Conservation (phyloP, 2,888 invertebrate genomes). For the Nymphalis c-album region DNA sequence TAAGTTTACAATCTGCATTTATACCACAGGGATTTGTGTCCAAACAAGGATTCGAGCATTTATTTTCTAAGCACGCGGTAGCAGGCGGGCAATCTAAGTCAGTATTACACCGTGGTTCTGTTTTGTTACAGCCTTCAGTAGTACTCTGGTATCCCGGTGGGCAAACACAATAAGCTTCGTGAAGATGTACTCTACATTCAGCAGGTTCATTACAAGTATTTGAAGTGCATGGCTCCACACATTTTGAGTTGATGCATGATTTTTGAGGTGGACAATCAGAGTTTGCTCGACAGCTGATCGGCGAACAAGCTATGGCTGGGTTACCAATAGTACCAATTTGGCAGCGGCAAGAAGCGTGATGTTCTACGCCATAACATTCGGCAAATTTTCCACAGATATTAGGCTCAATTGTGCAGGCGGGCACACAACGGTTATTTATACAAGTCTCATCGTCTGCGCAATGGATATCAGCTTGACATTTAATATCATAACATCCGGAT, state of each 20-base stretch:
- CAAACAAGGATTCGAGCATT: constrained; percentile 92
- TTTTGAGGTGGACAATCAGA: constrained; percentile 90
- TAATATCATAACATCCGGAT: constrained; percentile 88
- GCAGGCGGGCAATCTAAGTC: constrained; percentile 92
- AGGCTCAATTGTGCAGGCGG: constrained; percentile 87
- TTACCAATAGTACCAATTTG: constrained; percentile 90
- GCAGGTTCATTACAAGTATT: constrained; percentile 87
- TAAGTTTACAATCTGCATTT: constrained; percentile 88
- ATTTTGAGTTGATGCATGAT: constrained; percentile 91
- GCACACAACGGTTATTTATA: constrained; percentile 89
- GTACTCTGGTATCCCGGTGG: constrained; percentile 88
- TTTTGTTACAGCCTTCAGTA: constrained; percentile 82
- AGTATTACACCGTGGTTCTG: constrained; percentile 85
- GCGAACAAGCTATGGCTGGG: constrained; percentile 87
- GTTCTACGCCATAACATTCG: constrained; percentile 89
- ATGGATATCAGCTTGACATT: constrained; percentile 87
- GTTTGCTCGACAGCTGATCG: constrained; percentile 90
- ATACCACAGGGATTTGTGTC: constrained; percentile 90
- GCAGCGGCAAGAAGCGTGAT: constrained; percentile 92
- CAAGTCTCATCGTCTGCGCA: constrained; percentile 93
- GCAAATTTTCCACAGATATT: constrained; percentile 89
- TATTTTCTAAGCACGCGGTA: constrained; percentile 89
- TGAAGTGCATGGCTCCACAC: constrained; percentile 87
- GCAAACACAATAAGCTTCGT: constrained; percentile 90
- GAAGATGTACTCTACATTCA: constrained; percentile 88